Evolutionary conservation across 2,888 invertebrate genomes (phyloP), one percentile per base, ranked within the genome.

Genomic region (Cheilosia pagana): DNA sequence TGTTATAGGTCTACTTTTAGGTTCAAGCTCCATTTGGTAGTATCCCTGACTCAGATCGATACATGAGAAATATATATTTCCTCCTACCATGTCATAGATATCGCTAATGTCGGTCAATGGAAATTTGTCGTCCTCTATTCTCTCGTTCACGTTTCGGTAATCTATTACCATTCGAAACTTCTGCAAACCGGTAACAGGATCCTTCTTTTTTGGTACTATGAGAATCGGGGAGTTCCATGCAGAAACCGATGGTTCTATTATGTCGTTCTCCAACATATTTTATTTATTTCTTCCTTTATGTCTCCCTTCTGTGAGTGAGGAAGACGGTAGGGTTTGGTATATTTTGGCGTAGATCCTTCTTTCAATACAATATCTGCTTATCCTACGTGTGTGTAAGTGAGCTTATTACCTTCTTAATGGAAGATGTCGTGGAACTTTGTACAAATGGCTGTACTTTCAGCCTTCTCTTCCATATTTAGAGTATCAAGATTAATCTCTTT

Each of bases 21-120:
- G 10, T 8, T 48, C 25, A 25, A 48, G 3, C 8, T 48, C 19
- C 48, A 48, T 48, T 8, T 48, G 48, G 16, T 19, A 48, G 2
- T 48, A 48, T 8, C 62, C 48, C 16, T 41, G 62, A 14, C 52
- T 52, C 4, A 52, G 8, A 1, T 52, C 23, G 12, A 52, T 52
- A 16, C 52, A 52, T 10, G 28, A 41, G 21, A 43, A 62, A 62
- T 28, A 45, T 28, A 21, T 28, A 35, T n/a, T 50, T 31, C n/a
- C n/a, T n/a, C n/a, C n/a, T n/a, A n/a, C 12, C 41, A 55, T 28
- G 35, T 55, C 16, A 14, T 28, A 55, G 7, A 55, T 55, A 31
- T 55, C 31, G 6, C 5, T 43, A n/a, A n/a, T 55, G 31, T 16
- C 35, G 19, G n/a, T 55, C n/a, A 31, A 19, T 55, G 55, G 31